A percentile compares a stretch with the other conserved stretches of the same genome.
These are phyloP conservation scores for Valencia hispanica DNA, from an alignment of 2,797 vertebrate genomes.

Conservation along the genomic window DNA sequence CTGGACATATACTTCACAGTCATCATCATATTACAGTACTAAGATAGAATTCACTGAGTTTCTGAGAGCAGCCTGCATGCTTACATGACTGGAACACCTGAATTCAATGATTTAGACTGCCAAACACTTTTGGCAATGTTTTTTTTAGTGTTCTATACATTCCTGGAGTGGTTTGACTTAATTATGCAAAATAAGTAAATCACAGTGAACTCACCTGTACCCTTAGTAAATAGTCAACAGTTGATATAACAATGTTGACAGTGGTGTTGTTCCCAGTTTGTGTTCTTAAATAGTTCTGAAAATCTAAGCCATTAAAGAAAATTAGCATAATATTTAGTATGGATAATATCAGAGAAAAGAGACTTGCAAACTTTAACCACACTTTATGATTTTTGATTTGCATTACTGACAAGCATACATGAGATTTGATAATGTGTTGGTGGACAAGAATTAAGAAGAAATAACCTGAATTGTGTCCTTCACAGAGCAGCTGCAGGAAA, in stretches of 20 bases:
- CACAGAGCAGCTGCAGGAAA: slow-evolving; percentile 95
- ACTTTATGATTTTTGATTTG: not conserved
- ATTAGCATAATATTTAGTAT: not conserved
- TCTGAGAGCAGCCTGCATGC: not conserved
- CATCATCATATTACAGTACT: not conserved
- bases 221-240: slow-evolving; percentile 94
- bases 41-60: not conserved
- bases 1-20: not conserved
- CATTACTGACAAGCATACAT: not conserved
- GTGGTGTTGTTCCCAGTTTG: slow-evolving; percentile 97
- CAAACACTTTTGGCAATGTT: not conserved
- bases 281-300: slow-evolving; percentile 95
- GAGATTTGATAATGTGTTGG: not conserved
- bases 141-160: not conserved
- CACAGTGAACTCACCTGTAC: slow-evolving; percentile 84
- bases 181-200: not conserved
- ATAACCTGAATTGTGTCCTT: slow-evolving; percentile 96
- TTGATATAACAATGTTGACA: slow-evolving; percentile 96
- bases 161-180: not conserved
- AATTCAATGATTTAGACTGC: not conserved
- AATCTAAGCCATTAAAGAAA: slow-evolving; percentile 78
- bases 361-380: not conserved
- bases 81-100: not conserved
- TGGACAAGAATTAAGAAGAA: slow-evolving; percentile 6
- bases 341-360: not conserved